phyloP scores from a whole-genome alignment of 2,888 invertebrate species.

The Aspidiotus destructor region DNA sequence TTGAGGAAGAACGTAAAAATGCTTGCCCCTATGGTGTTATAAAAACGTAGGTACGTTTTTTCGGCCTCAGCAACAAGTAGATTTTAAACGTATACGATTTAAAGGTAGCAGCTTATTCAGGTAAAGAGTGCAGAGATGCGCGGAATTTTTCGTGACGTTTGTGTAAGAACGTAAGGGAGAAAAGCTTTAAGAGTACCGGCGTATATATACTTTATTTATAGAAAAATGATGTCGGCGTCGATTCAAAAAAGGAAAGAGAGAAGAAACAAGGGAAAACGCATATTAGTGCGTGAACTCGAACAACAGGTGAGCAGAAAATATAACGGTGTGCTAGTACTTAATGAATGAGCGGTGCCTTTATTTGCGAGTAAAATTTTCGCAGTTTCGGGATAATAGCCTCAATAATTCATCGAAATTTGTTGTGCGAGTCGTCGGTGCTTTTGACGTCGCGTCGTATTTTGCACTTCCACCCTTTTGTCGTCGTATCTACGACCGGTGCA shows the following conservation, averaged over 20 bases:
- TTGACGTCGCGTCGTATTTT: too few relatives aligned
- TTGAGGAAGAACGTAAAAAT: background rate
- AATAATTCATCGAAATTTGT: constrained; percentile 25
- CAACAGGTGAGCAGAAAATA: constrained; percentile 25
- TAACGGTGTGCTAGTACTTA: constrained; percentile 23
- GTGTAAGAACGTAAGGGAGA: background rate
- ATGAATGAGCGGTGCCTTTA: constrained; percentile 25
- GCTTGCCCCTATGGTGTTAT: too few relatives aligned
- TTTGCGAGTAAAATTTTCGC: constrained; percentile 11
- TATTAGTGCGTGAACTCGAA: constrained; percentile 6
- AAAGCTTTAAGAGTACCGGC: background rate
- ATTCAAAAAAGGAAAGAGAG: constrained; percentile 2
- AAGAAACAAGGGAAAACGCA: background rate
- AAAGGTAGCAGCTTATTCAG: background rate
- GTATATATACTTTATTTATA: background rate
- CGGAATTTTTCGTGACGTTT: constrained; percentile 6
- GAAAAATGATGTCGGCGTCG: background rate
- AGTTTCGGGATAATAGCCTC: constrained; percentile 5
- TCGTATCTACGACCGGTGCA: too few relatives aligned
- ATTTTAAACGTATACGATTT: background rate
- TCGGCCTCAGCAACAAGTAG: background rate
- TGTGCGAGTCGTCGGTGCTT: background rate
- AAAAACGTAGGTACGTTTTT: background rate
- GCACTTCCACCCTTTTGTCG: too few relatives aligned
- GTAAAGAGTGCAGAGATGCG: background rate